Conservation (phyloP, 2,797 vertebrate genomes). For the Cygnus olor region DNA sequence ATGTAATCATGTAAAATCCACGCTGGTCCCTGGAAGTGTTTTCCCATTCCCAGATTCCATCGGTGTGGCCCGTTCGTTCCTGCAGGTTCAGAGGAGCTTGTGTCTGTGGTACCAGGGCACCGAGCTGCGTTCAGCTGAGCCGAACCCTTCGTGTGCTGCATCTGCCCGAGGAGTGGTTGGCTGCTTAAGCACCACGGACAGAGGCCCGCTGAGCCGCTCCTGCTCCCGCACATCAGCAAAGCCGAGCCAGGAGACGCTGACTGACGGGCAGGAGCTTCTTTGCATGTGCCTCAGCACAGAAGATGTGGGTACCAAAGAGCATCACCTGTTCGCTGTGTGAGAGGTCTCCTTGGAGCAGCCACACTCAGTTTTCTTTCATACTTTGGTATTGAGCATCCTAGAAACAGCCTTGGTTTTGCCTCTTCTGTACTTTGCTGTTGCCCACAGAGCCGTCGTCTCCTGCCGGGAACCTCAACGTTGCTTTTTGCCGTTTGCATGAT, state of each 20-base stretch:
- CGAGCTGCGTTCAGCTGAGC: neutral
- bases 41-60: neutral
- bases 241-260: neutral
- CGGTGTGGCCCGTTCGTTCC: fast-evolving
- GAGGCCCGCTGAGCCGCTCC: neutral
- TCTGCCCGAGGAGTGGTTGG: neutral
- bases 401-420: neutral
- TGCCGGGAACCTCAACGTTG: neutral
- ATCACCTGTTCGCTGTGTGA: neutral
- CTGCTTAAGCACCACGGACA: slow-evolving; percentile 50
- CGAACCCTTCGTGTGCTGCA: fast-evolving
- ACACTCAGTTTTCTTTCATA: fast-evolving
- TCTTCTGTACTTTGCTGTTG: neutral
- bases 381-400: neutral
- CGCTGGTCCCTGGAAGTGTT: neutral
- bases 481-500: neutral
- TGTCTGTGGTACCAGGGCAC: fast-evolving
- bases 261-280: neutral
- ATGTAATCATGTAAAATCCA: neutral
- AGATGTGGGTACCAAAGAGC: neutral
- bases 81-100: neutral
- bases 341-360: neutral
- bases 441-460: neutral
- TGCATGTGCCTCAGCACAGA: neutral
- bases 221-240: fast-evolving